Conservation (phyloP, 2,888 invertebrate species). For the Drosophila demipolita region DNA sequence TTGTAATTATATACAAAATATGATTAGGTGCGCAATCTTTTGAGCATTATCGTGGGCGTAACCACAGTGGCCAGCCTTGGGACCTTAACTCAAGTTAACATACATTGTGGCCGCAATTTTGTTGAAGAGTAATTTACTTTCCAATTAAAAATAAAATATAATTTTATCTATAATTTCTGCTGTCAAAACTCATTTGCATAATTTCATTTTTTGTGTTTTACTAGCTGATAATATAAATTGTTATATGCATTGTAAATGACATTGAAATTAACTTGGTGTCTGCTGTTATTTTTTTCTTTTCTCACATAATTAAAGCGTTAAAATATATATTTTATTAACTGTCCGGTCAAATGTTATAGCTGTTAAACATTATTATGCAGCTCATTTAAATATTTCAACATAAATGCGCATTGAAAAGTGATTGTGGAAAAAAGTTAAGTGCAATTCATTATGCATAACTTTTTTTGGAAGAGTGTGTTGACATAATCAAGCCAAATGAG, state of each 20-base stretch:
- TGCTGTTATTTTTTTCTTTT: neutral
- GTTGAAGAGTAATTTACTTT: slow-evolving; percentile 18
- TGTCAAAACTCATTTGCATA: slow-evolving; percentile 49
- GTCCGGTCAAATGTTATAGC: slow-evolving; percentile 22
- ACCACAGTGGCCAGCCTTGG: slow-evolving; percentile 29
- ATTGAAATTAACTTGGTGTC: slow-evolving; percentile 34
- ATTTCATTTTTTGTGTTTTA: slow-evolving; percentile 3
- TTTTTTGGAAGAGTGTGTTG: slow-evolving; percentile 32
- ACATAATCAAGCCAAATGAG: slow-evolving; percentile 55
- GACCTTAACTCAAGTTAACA: slow-evolving; percentile 4
- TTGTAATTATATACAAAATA: slow-evolving; percentile 4
- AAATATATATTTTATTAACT: slow-evolving; percentile 34
- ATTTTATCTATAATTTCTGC: slow-evolving; percentile 18
- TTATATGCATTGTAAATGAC: slow-evolving; percentile 51
- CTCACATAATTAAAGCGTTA: slow-evolving; percentile 39
- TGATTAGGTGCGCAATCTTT: slow-evolving; percentile 30
- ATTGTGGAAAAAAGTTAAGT: slow-evolving; percentile 8
- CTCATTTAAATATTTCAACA: slow-evolving; percentile 47
- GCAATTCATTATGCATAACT: slow-evolving; percentile 40
- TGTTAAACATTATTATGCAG: slow-evolving; percentile 23
- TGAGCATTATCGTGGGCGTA: slow-evolving; percentile 28
- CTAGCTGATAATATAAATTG: slow-evolving; percentile 32
- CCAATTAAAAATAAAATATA: slow-evolving; percentile 10
- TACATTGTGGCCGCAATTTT: neutral
- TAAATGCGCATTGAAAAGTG: slow-evolving; percentile 58